These are phyloP conservation scores for Dromococcyx pavoninus DNA, from an alignment of 2,797 vertebrate genomes.

Conservation along the genomic window DNA sequence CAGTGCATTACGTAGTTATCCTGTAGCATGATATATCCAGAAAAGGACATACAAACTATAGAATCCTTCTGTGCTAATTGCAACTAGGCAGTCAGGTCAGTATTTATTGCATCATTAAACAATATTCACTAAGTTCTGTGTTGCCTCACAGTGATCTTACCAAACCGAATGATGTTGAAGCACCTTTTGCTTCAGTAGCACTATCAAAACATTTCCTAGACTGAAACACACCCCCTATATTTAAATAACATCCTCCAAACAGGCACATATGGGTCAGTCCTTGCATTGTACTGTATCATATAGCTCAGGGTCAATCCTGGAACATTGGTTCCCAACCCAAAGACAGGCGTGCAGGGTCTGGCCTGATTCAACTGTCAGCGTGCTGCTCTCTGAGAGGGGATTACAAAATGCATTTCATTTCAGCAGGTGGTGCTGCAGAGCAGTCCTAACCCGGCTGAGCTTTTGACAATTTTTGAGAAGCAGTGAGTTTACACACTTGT, in stretches of 20 bases:
- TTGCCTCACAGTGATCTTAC: background rate
- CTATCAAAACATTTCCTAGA: background rate
- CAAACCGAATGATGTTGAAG: background rate
- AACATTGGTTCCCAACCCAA: background rate
- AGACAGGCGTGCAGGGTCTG: background rate
- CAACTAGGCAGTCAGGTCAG: background rate
- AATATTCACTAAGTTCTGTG: background rate
- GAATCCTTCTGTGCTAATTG: background rate
- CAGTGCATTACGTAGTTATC: background rate
- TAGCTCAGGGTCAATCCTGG: background rate
- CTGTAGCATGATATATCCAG: background rate
- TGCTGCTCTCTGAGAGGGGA: background rate
- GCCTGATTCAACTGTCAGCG: background rate
- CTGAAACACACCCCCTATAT: background rate
- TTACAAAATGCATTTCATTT: background rate
- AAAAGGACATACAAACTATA: background rate
- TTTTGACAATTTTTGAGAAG: background rate
- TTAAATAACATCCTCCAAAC: background rate
- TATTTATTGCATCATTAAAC: background rate
- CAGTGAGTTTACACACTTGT: background rate
- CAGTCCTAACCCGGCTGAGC: background rate
- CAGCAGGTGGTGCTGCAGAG: conserved; percentile 49
- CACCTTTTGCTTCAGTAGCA: background rate
- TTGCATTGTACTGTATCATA: background rate
- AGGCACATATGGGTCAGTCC: background rate